Conservation (phyloP, 2,888 invertebrate genomes). For the Pyrrhosoma nymphula region DNA sequence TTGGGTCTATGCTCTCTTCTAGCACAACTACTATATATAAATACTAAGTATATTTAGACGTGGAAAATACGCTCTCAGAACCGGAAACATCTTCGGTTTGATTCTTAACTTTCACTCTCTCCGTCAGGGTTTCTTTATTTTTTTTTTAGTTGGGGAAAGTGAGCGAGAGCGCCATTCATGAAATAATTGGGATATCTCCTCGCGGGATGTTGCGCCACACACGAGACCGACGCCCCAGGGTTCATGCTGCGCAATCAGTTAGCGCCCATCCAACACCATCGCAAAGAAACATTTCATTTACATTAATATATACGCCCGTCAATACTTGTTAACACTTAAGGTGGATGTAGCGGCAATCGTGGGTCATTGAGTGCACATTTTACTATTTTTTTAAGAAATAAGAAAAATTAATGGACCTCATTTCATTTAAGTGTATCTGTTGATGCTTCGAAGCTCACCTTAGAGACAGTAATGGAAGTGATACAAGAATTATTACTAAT, state of each 20-base stretch:
- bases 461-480: too few species aligned
- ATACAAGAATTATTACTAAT: too few species aligned
- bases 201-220: not conserved
- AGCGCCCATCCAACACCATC: not conserved
- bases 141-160: not conserved
- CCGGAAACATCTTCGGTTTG: slow-evolving; percentile 16
- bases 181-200: not conserved
- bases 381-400: too few species aligned
- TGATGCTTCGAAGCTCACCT: too few species aligned
- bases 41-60: slow-evolving; percentile 10
- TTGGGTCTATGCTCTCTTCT: not conserved
- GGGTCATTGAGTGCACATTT: too few species aligned
- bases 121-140: not conserved
- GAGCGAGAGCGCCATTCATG: not conserved
- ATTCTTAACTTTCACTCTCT: not conserved
- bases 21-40: slow-evolving; percentile 6
- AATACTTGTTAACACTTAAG: too few species aligned
- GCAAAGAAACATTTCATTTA: too few species aligned
- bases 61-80: not conserved
- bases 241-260: not conserved
- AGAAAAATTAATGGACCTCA: too few species aligned
- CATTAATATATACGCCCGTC: too few species aligned
- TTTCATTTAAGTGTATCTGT: too few species aligned
- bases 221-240: not conserved
- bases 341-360: too few species aligned